Conservation (phyloP, 2,797 vertebrate genomes). For the Mus spretus region DNA sequence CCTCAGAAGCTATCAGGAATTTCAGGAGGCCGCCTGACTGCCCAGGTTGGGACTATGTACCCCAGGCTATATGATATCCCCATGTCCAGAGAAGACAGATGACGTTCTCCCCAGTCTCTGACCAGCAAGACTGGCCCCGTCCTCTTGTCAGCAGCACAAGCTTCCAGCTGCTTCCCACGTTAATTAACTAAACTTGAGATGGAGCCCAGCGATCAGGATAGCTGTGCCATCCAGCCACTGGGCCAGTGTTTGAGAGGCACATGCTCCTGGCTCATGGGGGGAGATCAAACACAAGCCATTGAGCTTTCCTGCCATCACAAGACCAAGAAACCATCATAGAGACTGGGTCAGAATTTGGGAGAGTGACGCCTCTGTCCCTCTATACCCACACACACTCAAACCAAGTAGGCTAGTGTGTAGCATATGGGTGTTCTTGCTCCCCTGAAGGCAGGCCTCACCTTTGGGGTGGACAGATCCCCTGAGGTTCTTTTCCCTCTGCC, state of each 20-base stretch:
- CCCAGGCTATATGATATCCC: not conserved
- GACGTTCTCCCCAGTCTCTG: not conserved
- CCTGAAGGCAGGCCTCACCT: not conserved
- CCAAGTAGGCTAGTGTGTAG: not conserved
- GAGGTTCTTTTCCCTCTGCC: not conserved
- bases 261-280: not conserved
- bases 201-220: not conserved
- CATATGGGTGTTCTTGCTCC: not conserved
- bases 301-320: not conserved
- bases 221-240: not conserved
- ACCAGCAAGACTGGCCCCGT: not conserved
- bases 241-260: not conserved
- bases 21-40: not conserved
- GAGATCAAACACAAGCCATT: not conserved
- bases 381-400: not conserved
- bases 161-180: not conserved
- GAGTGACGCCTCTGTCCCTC: not conserved
- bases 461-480: not conserved
- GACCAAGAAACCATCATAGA: not conserved
- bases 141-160: not conserved
- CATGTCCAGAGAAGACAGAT: not conserved
- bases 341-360: not conserved
- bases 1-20: not conserved
- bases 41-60: not conserved
- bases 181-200: not conserved